A percentile compares a stretch with the other conserved stretches of the same genome.
phyloP scores from a whole-genome alignment of 2,888 invertebrate genomes.

The Torymus tubicola region DNA sequence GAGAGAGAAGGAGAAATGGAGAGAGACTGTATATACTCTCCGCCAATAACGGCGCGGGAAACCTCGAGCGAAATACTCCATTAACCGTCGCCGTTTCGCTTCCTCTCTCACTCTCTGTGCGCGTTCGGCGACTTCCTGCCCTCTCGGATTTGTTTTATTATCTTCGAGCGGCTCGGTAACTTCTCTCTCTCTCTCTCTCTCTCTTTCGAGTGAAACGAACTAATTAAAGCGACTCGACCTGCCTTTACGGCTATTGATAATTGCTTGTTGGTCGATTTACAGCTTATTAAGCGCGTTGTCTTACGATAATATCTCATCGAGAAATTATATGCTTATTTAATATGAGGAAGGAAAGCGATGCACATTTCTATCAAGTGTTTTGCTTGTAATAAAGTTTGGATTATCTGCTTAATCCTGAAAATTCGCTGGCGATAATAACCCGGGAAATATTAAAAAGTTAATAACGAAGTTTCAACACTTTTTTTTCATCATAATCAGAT shows the following conservation, averaged over 20 bases:
- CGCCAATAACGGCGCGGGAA: slow-evolving; percentile 2
- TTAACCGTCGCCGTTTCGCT: slow-evolving; percentile 13
- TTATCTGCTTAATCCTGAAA: too few relatives aligned
- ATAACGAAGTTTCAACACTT: too few relatives aligned
- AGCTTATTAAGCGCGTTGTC: slow-evolving; percentile 1
- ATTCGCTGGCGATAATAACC: too few relatives aligned
- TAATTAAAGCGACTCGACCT: slow-evolving; percentile 18
- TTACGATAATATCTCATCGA: not conserved
- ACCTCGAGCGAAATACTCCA: slow-evolving; percentile 4
- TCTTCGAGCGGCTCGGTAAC: not conserved
- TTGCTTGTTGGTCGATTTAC: not conserved
- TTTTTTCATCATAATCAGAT: too few relatives aligned
- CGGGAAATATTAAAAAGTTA: too few relatives aligned
- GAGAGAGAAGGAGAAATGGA: not conserved
- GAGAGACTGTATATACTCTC: not conserved
- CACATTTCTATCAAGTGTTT: too few relatives aligned
- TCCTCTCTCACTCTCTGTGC: slow-evolving; percentile 16
- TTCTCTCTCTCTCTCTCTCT: too few relatives aligned
- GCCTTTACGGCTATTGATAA: slow-evolving; percentile 23
- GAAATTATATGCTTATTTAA: not conserved
- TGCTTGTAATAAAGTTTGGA: too few relatives aligned
- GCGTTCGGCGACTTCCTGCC: not conserved
- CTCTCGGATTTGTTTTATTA: slow-evolving; percentile 20
- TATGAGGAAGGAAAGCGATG: too few relatives aligned
- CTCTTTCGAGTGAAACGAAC: slow-evolving; percentile 3